phyloP scores from a whole-genome alignment of 2,113 vertebrate species.

The Lucifuga dentata region DNA sequence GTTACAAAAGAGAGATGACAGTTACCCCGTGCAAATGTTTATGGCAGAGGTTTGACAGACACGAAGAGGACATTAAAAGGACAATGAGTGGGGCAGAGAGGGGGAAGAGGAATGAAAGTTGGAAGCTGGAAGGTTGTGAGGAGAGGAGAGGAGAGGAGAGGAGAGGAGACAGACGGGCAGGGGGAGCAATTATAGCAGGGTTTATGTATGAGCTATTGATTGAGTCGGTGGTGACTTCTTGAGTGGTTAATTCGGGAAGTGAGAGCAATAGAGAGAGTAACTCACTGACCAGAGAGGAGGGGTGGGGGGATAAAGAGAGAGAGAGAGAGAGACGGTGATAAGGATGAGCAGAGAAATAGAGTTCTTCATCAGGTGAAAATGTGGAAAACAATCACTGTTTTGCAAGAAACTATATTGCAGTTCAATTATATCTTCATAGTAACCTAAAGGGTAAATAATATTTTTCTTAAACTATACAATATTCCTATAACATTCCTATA shows the following conservation, averaged over 20 bases:
- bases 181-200: slow-evolving; percentile 86
- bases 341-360: slow-evolving; percentile 47
- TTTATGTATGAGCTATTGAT: slow-evolving; percentile 91
- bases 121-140: slow-evolving; percentile 30
- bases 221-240: slow-evolving; percentile 89
- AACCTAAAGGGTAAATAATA: too few species aligned
- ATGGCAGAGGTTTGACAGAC: slow-evolving; percentile 19
- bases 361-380: slow-evolving; percentile 49
- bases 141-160: slow-evolving; percentile 21
- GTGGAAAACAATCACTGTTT: slow-evolving; percentile 34
- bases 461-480: too few species aligned
- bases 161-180: slow-evolving; percentile 73
- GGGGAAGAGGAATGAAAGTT: slow-evolving; percentile 21
- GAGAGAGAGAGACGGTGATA: slow-evolving; percentile 51
- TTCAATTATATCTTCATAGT: too few species aligned
- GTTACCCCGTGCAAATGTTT: too few species aligned
- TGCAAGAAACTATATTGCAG: slow-evolving; percentile 22
- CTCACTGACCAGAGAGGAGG: slow-evolving; percentile 74
- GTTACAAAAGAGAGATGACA: too few species aligned
- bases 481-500: too few species aligned
- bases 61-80: slow-evolving; percentile 16
- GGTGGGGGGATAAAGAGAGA: slow-evolving; percentile 60
- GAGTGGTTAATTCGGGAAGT: slow-evolving; percentile 90
- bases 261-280: slow-evolving; percentile 87
- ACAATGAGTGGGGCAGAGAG: neutral